Percentiles rank a stretch among this genome's conserved stretches.
These are phyloP conservation scores for Cyclina sinensis DNA, from an alignment of 1,140 invertebrate species.

Conservation along the genomic window DNA sequence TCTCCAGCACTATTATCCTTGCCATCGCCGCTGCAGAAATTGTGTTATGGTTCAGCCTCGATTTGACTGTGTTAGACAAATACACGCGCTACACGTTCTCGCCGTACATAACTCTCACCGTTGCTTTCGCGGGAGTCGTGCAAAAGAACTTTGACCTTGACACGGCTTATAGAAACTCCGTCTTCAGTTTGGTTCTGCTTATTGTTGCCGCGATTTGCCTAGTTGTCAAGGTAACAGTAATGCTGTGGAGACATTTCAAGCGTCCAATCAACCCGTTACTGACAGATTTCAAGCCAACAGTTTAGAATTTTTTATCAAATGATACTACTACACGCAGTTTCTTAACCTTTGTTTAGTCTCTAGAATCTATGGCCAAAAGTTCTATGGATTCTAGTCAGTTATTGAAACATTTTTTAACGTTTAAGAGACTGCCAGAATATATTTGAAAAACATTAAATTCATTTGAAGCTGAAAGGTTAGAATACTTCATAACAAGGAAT, in stretches of 20 bases:
- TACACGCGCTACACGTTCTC: conserved; percentile 81
- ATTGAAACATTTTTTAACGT: too few relatives aligned
- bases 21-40: conserved; percentile 69
- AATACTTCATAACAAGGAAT: too few relatives aligned
- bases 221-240: conserved; percentile 65
- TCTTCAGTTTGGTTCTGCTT: conserved; percentile 64
- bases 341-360: too few relatives aligned
- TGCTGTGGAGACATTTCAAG: conserved; percentile 65
- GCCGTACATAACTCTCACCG: conserved; percentile 79
- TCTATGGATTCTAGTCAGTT: too few relatives aligned
- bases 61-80: conserved; percentile 79
- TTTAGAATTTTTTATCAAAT: too few relatives aligned
- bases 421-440: too few relatives aligned
- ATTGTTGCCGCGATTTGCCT: conserved; percentile 52
- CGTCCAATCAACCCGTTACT: conserved; percentile 59
- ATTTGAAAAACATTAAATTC: too few relatives aligned
- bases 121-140: conserved; percentile 77
- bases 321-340: too few relatives aligned
- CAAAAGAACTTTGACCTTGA: conserved; percentile 74
- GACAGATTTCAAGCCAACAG: conserved; percentile 68
- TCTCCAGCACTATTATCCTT: conserved; percentile 70
- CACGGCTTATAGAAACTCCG: conserved; percentile 65
- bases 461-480: too few relatives aligned
- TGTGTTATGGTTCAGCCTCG: conserved; percentile 76
- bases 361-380: too few relatives aligned